Evolutionary conservation across 2,113 vertebrate species (phyloP).

Genomic region (Miniopterus natalensis): DNA sequence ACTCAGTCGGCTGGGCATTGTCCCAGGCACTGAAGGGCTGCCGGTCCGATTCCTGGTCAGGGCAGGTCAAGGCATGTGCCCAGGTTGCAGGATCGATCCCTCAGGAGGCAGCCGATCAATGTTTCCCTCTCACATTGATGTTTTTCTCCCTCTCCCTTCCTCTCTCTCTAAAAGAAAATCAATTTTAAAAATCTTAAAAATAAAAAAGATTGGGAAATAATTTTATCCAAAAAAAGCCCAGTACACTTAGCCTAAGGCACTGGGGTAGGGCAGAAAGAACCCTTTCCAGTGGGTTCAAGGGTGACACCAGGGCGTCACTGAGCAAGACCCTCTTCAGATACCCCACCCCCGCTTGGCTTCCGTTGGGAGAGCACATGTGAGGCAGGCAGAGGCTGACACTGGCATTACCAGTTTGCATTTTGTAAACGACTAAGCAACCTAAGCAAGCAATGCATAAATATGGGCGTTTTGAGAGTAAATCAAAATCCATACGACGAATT

Average conservation of each 20-base stretch:
- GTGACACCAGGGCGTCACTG: background rate
- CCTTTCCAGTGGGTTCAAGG: background rate
- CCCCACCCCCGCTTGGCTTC: background rate
- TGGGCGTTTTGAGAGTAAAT: constrained; percentile 9
- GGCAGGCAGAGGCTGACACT: background rate
- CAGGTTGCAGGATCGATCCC: background rate
- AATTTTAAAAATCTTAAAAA: background rate
- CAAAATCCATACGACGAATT: background rate
- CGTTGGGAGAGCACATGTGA: background rate
- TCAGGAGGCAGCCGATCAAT: background rate
- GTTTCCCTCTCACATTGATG: background rate
- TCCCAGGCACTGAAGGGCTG: background rate
- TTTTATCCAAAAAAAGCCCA: background rate
- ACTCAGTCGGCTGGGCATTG: background rate
- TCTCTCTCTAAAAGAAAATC: background rate
- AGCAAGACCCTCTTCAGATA: background rate
- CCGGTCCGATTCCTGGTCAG: background rate
- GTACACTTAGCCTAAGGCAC: background rate
- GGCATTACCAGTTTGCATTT: background rate
- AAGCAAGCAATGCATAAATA: background rate
- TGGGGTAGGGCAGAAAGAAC: background rate
- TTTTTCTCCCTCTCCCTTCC: background rate
- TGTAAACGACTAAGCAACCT: background rate
- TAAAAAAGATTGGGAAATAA: background rate
- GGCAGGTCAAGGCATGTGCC: background rate